Conservation (phyloP, 2,113 vertebrate genomes). For the Periophthalmodon schlosseri region DNA sequence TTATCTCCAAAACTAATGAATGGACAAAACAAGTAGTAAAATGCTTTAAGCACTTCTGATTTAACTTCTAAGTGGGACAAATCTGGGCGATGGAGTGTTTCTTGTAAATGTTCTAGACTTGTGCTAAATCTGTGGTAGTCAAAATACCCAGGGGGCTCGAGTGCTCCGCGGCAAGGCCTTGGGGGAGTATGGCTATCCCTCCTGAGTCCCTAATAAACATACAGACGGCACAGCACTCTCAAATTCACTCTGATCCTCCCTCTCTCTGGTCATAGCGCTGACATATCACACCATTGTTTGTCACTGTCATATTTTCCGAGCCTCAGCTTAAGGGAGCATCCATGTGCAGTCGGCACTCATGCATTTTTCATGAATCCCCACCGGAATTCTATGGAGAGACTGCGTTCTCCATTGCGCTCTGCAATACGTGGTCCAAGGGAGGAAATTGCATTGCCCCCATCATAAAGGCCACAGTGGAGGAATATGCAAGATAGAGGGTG, state of each 20-base stretch:
- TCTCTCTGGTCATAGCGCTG: slow-evolving; percentile 39
- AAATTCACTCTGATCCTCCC: slow-evolving; percentile 29
- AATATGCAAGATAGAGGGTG: slow-evolving; percentile 36
- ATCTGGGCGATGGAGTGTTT: slow-evolving; percentile 23
- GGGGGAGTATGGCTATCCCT: slow-evolving; percentile 33
- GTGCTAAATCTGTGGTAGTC: background rate
- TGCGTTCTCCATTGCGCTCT: slow-evolving; percentile 46
- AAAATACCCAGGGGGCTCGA: slow-evolving; percentile 9
- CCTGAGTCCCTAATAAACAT: slow-evolving; percentile 42
- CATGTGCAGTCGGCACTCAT: slow-evolving; percentile 66
- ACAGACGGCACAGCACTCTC: slow-evolving; percentile 34
- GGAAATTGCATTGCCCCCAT: slow-evolving; percentile 59
- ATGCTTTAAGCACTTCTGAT: slow-evolving; percentile 7
- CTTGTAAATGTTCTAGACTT: slow-evolving; percentile 9
- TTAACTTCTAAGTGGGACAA: slow-evolving; percentile 39
- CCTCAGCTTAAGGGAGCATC: slow-evolving; percentile 64
- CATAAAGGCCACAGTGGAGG: slow-evolving; percentile 58
- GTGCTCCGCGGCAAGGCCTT: slow-evolving; percentile 12
- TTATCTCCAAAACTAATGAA: slow-evolving; percentile 23
- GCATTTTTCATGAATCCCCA: slow-evolving; percentile 76
- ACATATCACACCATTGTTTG: slow-evolving; percentile 69
- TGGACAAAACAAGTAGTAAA: background rate
- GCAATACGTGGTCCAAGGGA: slow-evolving; percentile 53
- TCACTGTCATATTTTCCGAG: slow-evolving; percentile 67
- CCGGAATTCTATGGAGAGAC: slow-evolving; percentile 65